Evolutionary conservation across 2,888 invertebrate genomes (phyloP).

Genomic region (Erebia aethiops): DNA sequence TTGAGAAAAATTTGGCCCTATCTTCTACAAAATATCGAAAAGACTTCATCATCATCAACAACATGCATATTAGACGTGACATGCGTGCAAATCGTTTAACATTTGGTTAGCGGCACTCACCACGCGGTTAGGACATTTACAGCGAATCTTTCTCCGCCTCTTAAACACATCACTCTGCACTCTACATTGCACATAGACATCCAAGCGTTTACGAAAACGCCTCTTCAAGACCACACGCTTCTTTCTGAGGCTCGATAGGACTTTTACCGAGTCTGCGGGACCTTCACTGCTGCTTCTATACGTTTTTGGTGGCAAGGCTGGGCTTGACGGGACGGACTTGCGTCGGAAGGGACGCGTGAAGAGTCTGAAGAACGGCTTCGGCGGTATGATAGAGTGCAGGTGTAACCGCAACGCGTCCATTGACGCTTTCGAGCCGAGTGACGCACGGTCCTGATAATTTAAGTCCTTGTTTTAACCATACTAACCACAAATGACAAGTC

Average conservation of each 20-base stretch:
- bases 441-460: constrained; percentile 77
- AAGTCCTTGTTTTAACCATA: constrained; percentile 37
- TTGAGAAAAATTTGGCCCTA: no score
- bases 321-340: constrained; percentile 86
- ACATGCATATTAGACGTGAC: constrained; percentile 65
- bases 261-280: constrained; percentile 75
- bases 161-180: constrained; percentile 57
- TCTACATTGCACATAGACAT: constrained; percentile 78
- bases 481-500: not conserved
- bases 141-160: constrained; percentile 61
- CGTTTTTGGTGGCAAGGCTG: constrained; percentile 83
- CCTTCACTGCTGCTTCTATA: constrained; percentile 79
- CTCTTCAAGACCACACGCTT: constrained; percentile 66
- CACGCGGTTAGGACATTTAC: constrained; percentile 75
- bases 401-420: constrained; percentile 79
- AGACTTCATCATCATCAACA: not conserved
- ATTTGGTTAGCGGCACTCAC: constrained; percentile 72
- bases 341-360: constrained; percentile 87
- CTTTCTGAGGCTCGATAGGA: constrained; percentile 59
- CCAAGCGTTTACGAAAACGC: constrained; percentile 72
- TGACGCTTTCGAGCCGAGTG: constrained; percentile 79
- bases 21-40: no score
- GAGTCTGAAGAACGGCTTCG: constrained; percentile 84
- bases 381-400: constrained; percentile 82
- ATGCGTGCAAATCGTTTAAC: constrained; percentile 47